These are phyloP conservation scores for Acipenser transmontanus DNA, from an alignment of 2,797 vertebrate genomes.

Conservation along the genomic window DNA sequence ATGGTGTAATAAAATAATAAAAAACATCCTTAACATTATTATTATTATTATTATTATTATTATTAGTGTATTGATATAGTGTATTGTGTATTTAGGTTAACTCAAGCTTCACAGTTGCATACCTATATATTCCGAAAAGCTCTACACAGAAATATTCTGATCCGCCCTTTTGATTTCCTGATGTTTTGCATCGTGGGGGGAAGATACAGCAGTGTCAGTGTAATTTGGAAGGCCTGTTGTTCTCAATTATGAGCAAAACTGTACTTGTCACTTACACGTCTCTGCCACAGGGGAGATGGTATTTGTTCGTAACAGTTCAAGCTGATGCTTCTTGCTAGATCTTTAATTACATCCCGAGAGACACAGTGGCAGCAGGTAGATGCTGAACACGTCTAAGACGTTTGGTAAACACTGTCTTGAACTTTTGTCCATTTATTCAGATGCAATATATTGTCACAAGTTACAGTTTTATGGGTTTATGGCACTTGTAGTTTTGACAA, in stretches of 20 bases:
- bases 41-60: too few species aligned
- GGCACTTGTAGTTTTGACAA: not conserved
- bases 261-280: constrained; percentile 10
- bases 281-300: constrained; percentile 16
- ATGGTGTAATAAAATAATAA: too few species aligned
- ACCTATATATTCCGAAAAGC: too few species aligned
- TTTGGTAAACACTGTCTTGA: constrained; percentile 18
- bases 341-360: constrained; percentile 24
- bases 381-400: constrained; percentile 8
- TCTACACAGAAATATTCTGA: too few species aligned
- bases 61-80: too few species aligned
- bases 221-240: constrained; percentile 12
- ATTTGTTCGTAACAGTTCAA: constrained; percentile 19
- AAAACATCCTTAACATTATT: too few species aligned
- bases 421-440: constrained; percentile 1
- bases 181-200: too few species aligned
- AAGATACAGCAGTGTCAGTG: not conserved
- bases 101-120: too few species aligned
- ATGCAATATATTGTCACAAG: constrained; percentile 1
- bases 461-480: constrained; percentile 10
- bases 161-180: too few species aligned
- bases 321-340: constrained; percentile 18
- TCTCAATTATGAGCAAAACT: constrained; percentile 11
- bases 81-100: too few species aligned
- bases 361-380: constrained; percentile 8